Evolutionary conservation across 1,140 invertebrate genomes (phyloP).

Genomic region (Dendrolimus kikuchii): DNA sequence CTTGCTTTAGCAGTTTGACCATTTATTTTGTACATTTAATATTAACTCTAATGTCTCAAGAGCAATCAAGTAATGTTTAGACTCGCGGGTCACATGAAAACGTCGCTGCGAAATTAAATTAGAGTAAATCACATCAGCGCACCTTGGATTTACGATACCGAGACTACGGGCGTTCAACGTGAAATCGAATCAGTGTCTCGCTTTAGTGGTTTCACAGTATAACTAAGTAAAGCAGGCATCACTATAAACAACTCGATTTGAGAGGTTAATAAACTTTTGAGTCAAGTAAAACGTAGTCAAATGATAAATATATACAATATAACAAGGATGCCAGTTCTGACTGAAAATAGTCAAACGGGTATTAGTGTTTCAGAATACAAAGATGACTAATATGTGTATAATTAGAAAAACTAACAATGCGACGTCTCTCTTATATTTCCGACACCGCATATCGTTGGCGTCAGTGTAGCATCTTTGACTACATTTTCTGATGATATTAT

Average conservation of each 20-base stretch:
- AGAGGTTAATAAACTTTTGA: too few relatives aligned
- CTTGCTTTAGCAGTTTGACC: too few relatives aligned
- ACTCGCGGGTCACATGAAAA: conserved; percentile 27
- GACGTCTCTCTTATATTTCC: too few relatives aligned
- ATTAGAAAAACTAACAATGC: too few relatives aligned
- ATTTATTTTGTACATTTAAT: too few relatives aligned
- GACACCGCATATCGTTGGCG: too few relatives aligned
- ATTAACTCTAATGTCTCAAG: conserved; percentile 19
- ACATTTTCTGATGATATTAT: too few relatives aligned
- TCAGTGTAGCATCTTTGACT: too few relatives aligned
- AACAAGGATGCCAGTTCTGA: too few relatives aligned
- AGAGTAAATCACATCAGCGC: conserved; percentile 61
- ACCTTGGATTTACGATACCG: conserved; percentile 46
- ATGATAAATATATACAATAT: too few relatives aligned
- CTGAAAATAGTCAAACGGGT: neutral
- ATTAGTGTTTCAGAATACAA: neutral
- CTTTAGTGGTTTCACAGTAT: conserved; percentile 44
- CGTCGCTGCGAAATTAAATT: conserved; percentile 49
- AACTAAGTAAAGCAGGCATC: conserved; percentile 36
- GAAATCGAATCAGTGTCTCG: conserved; percentile 52
- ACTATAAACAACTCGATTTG: neutral
- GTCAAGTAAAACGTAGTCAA: too few relatives aligned
- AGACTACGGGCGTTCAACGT: conserved; percentile 28
- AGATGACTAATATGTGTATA: too few relatives aligned
- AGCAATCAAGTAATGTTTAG: conserved; percentile 56